Evolutionary conservation across 2,113 vertebrate species (phyloP).

Genomic region (Prunella himalayana): DNA sequence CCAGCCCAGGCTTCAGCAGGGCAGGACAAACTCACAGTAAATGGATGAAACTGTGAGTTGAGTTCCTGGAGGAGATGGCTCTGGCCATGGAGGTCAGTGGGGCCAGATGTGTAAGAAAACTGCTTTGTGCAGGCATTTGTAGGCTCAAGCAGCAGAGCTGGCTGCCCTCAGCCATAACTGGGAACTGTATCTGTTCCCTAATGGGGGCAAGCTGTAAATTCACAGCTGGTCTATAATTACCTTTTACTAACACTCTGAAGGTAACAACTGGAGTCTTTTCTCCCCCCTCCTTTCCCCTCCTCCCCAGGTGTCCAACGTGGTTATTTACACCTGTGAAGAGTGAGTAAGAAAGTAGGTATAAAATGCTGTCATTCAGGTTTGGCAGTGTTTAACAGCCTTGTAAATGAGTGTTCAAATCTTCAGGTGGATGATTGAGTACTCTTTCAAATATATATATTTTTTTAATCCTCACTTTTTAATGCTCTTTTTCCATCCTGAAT

Average conservation of each 20-base stretch:
- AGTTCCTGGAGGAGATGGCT: background rate
- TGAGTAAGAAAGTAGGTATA: constrained; percentile 14
- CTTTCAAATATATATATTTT: background rate
- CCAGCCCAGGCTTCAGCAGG: background rate
- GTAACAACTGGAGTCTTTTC: background rate
- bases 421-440: background rate
- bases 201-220: background rate
- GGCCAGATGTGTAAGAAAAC: too few relatives aligned
- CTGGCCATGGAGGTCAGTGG: background rate
- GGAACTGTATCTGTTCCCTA: background rate
- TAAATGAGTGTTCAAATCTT: background rate
- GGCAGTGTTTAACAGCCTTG: background rate
- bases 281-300: background rate
- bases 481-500: background rate
- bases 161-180: background rate
- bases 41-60: background rate
- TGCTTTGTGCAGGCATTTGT: background rate
- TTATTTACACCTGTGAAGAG: constrained; percentile 31
- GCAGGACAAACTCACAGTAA: background rate
- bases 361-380: constrained; percentile 59
- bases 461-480: background rate
- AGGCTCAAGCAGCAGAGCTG: background rate
- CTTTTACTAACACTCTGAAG: background rate
- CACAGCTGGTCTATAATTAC: background rate
- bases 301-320: background rate